phyloP scores from a whole-genome alignment of 2,888 invertebrate genomes.

The Dryadula phaetusa region DNA sequence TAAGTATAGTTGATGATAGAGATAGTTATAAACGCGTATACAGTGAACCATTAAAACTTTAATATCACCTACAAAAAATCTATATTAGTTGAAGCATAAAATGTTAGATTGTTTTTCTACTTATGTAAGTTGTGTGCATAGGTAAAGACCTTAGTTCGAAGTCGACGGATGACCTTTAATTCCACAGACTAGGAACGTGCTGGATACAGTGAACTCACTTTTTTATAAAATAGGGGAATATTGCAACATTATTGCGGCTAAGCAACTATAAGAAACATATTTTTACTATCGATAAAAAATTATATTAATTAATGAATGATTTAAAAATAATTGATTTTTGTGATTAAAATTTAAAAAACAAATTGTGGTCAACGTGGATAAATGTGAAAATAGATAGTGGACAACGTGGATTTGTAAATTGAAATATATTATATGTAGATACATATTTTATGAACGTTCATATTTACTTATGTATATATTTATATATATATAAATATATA shows the following conservation, averaged over 20 bases:
- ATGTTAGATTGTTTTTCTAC: background rate
- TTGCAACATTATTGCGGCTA: constrained; percentile 21
- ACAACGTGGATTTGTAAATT: too few species aligned
- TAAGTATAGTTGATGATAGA: background rate
- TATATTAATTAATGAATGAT: too few species aligned
- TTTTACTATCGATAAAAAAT: background rate
- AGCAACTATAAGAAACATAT: constrained; percentile 16
- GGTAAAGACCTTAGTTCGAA: constrained; percentile 65
- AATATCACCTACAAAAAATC: background rate
- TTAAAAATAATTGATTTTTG: too few species aligned
- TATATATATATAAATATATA: too few species aligned
- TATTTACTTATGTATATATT: too few species aligned
- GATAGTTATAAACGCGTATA: background rate
- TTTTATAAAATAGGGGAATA: constrained; percentile 33
- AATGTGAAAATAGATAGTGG: too few species aligned
- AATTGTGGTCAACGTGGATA: too few species aligned
- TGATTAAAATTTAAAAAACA: too few species aligned
- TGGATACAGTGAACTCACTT: constrained; percentile 35
- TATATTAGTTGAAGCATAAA: background rate
- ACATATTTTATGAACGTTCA: too few species aligned
- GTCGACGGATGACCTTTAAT: constrained; percentile 75
- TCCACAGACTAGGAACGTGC: constrained; percentile 45
- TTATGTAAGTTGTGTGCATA: constrained; percentile 5
- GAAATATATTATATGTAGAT: too few species aligned
- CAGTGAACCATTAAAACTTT: background rate